These are phyloP conservation scores for Sturnus vulgaris DNA, from an alignment of 2,113 vertebrate genomes.

Conservation along the genomic window DNA sequence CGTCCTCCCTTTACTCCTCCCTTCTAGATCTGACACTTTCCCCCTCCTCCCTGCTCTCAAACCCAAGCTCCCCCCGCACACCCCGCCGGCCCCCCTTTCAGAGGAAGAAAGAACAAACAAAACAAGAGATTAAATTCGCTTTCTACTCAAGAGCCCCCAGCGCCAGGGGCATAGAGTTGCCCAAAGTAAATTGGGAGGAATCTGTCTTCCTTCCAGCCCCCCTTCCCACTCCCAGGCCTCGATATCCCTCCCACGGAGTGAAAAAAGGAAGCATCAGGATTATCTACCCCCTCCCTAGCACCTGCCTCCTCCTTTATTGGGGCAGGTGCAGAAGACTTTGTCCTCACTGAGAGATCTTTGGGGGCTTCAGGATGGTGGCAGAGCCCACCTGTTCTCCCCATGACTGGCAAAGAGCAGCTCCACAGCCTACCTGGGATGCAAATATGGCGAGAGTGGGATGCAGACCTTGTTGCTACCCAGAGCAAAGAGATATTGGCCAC, in stretches of 20 bases:
- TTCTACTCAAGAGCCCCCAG: slow-evolving; percentile 42
- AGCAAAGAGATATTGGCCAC: fast-evolving
- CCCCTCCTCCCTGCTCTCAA: background rate
- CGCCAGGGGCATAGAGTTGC: background rate
- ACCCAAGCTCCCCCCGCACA: background rate
- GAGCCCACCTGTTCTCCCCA: background rate
- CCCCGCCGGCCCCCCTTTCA: background rate
- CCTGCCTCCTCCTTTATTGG: background rate
- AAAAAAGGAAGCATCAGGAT: background rate
- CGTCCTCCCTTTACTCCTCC: slow-evolving; percentile 40
- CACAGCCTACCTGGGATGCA: fast-evolving
- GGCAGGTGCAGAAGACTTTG: background rate
- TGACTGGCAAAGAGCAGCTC: background rate
- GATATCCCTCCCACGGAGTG: background rate
- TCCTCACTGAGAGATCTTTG: background rate
- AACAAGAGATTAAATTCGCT: slow-evolving; percentile 53
- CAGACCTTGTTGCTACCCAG: background rate
- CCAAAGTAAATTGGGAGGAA: background rate
- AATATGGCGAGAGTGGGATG: background rate
- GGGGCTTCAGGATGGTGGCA: background rate
- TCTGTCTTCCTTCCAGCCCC: background rate
- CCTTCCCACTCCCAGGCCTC: background rate
- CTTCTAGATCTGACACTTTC: slow-evolving; percentile 47
- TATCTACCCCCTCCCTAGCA: background rate
- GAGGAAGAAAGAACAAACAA: slow-evolving; percentile 57